Evolutionary conservation across 1,140 invertebrate species (phyloP), one percentile per base, ranked within the genome.

Genomic region (Heliconius melpomene): DNA sequence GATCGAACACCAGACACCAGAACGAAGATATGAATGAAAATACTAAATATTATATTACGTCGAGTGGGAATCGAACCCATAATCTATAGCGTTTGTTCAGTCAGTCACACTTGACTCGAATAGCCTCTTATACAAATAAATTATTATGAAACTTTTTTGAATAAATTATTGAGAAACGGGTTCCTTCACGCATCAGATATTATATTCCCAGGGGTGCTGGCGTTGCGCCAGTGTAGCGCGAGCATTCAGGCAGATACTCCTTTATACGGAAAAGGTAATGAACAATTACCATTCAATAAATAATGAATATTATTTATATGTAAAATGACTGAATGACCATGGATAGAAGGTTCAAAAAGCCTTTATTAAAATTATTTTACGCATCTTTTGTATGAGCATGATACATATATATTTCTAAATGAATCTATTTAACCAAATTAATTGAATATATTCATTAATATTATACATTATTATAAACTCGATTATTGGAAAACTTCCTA

Each of bases 131-230:
- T 46, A 54, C 20, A 54, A 18, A n/a, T 54, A 54, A n/a, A 57
- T 57, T 57, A 57, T 23, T 23, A 57, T n/a, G 2, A n/a, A 57
- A 52, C 16, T 52, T 52, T 54, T 57, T 23, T 57, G 54, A 57
- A 57, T 66, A 66, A 66, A 29, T 26, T 66, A 66, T 66, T 29
- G 11, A 26, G 23, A 29, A 66, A 66, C 60, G 26, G 60, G 60
- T 66, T 66, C 60, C 60, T 66, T 26, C 60, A 66, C 60, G 57
- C 57, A n/a, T 66, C 3, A 66, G 11, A n/a, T 66, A 76, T 76
- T 70, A 50, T 23, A 40, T 70, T 76, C 38, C 38, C 60, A 70
- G 57, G 23, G 66, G 60, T 26, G 46, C 75, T 76, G 75, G 57
- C 75, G 60, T 40, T 70, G 36, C 57, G 75, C 75, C 75, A 76